These are phyloP conservation scores for Seira ritae DNA, from an alignment of 2,888 invertebrate genomes.

Conservation along the genomic window DNA sequence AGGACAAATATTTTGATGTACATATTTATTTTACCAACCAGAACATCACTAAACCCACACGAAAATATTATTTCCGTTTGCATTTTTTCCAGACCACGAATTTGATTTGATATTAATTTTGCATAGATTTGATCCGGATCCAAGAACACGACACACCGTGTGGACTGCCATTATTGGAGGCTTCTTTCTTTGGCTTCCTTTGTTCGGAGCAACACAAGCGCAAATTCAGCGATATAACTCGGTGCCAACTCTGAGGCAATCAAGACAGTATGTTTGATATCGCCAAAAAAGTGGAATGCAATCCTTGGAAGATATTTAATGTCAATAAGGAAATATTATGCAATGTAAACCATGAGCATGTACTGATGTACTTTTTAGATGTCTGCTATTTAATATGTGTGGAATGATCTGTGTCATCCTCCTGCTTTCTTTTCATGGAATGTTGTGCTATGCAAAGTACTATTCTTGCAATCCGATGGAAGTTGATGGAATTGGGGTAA, in stretches of 20 bases:
- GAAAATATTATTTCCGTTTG: neutral
- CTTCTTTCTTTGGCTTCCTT: conserved; percentile 65
- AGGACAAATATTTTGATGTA: conserved; percentile 59
- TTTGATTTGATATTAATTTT: neutral
- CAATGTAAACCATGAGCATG: too few species aligned
- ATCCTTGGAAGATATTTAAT: too few species aligned
- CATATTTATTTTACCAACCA: too few species aligned
- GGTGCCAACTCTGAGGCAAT: conserved; percentile 62
- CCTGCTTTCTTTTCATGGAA: conserved; percentile 64
- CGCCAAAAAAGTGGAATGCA: too few species aligned
- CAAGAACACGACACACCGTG: conserved; percentile 66
- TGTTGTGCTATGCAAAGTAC: conserved; percentile 60
- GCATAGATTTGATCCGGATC: conserved; percentile 57
- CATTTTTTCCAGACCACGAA: neutral
- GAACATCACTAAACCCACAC: neutral
- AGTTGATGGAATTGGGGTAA: conserved; percentile 37
- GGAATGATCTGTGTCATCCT: conserved; percentile 65
- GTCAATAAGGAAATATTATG: too few species aligned
- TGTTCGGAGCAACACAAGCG: conserved; percentile 68
- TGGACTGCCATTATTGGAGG: conserved; percentile 67
- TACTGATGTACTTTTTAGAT: conserved; percentile 43
- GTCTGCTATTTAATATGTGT: conserved; percentile 66
- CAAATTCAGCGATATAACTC: conserved; percentile 70
- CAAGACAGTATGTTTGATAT: conserved; percentile 53
- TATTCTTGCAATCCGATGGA: conserved; percentile 62